Percentiles rank a stretch among this genome's conserved stretches.
Evolutionary conservation across 2,888 invertebrate genomes (phyloP).

Genomic region (Tolmerus cingulatus): DNA sequence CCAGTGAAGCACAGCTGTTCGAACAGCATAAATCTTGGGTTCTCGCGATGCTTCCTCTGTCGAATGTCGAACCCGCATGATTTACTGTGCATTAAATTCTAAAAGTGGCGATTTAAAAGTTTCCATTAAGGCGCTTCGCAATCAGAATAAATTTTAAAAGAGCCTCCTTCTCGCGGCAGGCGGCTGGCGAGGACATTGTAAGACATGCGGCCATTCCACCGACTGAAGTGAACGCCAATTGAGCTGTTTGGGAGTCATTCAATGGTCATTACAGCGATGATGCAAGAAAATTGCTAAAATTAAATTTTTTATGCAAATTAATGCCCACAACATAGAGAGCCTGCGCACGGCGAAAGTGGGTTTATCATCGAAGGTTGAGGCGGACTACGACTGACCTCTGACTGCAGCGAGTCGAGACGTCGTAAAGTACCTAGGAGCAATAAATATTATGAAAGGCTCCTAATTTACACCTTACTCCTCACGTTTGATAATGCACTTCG

Average conservation of each 20-base stretch:
- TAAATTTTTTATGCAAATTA: slow-evolving; percentile 14
- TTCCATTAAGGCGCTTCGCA: not conserved
- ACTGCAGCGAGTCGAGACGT: not conserved
- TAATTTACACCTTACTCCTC: slow-evolving; percentile 37
- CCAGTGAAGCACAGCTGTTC: not conserved
- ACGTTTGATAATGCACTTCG: slow-evolving; percentile 29
- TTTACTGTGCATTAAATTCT: not conserved
- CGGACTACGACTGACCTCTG: not conserved
- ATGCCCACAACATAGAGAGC: not conserved
- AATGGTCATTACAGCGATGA: not conserved
- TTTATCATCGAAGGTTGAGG: not conserved
- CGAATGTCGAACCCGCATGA: not conserved
- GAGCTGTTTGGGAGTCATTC: not conserved
- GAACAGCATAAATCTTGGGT: not conserved
- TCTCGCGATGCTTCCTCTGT: not conserved
- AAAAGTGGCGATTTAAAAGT: not conserved
- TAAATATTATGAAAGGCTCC: slow-evolving; percentile 36
- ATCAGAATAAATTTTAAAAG: not conserved
- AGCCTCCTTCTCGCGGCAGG: not conserved
- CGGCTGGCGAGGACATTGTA: not conserved
- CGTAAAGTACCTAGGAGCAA: not conserved
- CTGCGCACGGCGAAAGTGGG: not conserved
- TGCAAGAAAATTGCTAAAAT: slow-evolving; percentile 25
- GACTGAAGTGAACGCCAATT: not conserved
- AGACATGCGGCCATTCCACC: not conserved